Evolutionary conservation across 2,113 vertebrate species (phyloP).

Genomic region (Rhinolophus ferrumequinum): DNA sequence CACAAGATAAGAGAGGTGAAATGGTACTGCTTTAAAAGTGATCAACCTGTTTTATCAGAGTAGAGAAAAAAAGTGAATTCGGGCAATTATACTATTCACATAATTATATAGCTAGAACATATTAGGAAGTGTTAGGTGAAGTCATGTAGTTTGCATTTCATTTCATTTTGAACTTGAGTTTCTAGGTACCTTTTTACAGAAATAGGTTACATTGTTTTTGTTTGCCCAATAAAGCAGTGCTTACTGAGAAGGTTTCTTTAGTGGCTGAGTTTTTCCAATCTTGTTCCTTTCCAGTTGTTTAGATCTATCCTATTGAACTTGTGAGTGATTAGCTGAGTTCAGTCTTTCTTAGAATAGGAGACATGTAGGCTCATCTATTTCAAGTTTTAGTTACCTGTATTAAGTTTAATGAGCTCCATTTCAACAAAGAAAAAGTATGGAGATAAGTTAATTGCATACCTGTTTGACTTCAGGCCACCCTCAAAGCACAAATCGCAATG

Average conservation of each 20-base stretch:
- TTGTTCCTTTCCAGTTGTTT: background rate
- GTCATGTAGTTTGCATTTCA: background rate
- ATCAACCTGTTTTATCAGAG: background rate
- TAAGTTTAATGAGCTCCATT: slow-evolving; percentile 39
- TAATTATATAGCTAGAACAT: background rate
- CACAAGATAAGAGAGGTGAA: background rate
- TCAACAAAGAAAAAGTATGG: background rate
- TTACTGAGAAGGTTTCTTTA: background rate
- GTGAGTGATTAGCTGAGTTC: background rate
- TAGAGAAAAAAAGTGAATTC: background rate
- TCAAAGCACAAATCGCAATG: background rate
- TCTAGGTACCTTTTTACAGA: background rate
- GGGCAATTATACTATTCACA: background rate
- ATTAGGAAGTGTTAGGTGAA: background rate
- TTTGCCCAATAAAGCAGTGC: background rate
- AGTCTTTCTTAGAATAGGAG: background rate
- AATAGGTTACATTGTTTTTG: background rate
- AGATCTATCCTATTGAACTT: background rate
- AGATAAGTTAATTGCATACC: background rate
- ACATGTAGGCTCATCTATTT: background rate
- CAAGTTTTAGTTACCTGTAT: background rate
- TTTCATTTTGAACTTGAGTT: slow-evolving; percentile 22
- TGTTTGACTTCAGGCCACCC: background rate
- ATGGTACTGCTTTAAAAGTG: background rate
- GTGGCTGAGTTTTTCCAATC: background rate